Evolutionary conservation across 2,888 invertebrate genomes (phyloP), one percentile per base, ranked within the genome.

Genomic region (Thymelicus lineola): DNA sequence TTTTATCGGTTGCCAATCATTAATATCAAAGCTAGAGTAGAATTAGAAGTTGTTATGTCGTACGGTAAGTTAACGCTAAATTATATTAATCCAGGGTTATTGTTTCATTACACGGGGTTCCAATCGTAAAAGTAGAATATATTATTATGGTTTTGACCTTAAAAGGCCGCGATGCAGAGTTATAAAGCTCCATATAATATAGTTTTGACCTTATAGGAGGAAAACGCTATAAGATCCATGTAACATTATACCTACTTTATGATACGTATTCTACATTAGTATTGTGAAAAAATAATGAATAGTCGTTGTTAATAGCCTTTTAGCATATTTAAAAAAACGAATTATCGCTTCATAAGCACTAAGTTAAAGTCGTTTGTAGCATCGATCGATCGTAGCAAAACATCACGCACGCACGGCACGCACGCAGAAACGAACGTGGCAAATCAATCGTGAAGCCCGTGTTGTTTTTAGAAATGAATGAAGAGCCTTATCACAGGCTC

Each of bases 1-100:
- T 62, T 62, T 62, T 62, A 6, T 62, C 15, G 50, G 14, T 46
- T 46, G 46, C 61, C 28, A 28, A 15, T 50, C 12, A 46, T 48
- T 20, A 48, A 20, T 12, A 10, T 42, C 0, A 42, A 42, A 12
- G 53, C 28, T 9, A 50, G 15, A 50, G 50, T 48, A 48, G 9
- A n/a, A 48, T 10, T 48, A 7, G 3, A 15, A 12, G 20, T 28
- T 6, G 55, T 20, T 55, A 42, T 10, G 4, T 10, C 10, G 12
- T 12, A 42, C 9, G 42, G 9, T 42, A 12, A 12, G 10, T 38
- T 10, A 42, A 12, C 3, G 3, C 9, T 42, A 12, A 42, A 42
- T 12, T 12, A 10, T 12, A 42, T 28, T 7, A 50, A 15, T 17
- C 0, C 15, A 50, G 12, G 7, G 48, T 17, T 7, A 50, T 17